A percentile compares a stretch with the other conserved stretches of the same genome.
These are phyloP conservation scores for Albula glossodonta DNA, from an alignment of 2,113 vertebrate species.

Conservation along the genomic window DNA sequence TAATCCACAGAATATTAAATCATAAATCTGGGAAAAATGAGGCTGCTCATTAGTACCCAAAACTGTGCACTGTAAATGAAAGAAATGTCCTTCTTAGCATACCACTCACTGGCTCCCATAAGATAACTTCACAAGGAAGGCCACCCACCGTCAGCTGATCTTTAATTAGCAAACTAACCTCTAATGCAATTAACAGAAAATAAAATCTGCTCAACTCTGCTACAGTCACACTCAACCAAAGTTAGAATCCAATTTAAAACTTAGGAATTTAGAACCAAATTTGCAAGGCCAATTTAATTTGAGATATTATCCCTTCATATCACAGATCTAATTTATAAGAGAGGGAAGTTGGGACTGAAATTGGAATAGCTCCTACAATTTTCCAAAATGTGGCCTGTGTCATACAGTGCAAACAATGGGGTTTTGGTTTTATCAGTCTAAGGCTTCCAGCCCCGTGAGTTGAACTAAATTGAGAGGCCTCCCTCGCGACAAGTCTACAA, in stretches of 20 bases:
- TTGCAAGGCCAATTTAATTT: neutral
- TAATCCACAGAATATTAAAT: too few species aligned
- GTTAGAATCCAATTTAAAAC: neutral
- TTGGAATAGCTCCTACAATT: neutral
- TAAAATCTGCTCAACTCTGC: neutral
- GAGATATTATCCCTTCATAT: neutral
- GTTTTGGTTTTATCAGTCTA: too few species aligned
- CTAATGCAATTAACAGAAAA: neutral
- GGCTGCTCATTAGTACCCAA: too few species aligned
- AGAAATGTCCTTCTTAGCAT: neutral
- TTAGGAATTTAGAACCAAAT: neutral
- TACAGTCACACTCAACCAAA: neutral
- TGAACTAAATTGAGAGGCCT: neutral
- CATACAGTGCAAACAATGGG: neutral
- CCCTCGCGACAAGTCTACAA: neutral
- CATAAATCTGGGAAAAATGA: too few species aligned
- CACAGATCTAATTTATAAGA: neutral
- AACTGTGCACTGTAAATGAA: too few species aligned
- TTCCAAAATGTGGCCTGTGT: neutral
- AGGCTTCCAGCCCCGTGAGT: too few species aligned
- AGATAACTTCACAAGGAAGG: neutral
- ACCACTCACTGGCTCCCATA: neutral
- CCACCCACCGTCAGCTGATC: neutral
- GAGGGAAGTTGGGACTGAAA: neutral
- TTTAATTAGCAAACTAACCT: neutral